These are phyloP conservation scores for Lophotriccus pileatus DNA, from an alignment of 2,797 vertebrate species.

Conservation along the genomic window DNA sequence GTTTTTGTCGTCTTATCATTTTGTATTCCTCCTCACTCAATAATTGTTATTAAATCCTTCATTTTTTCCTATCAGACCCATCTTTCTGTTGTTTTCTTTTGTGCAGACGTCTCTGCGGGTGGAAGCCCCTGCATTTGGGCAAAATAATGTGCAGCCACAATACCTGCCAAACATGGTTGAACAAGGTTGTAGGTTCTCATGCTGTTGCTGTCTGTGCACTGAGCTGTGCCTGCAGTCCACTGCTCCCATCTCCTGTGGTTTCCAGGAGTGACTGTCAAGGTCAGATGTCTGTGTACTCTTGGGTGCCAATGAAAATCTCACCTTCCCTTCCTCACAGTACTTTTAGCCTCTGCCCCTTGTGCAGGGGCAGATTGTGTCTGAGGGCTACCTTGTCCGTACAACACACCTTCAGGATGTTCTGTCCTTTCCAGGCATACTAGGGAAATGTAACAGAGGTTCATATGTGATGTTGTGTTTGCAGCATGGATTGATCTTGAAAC, in stretches of 20 bases:
- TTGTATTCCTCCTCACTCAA: not conserved
- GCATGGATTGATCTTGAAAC: not conserved
- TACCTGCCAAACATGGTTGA: not conserved
- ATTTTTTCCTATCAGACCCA: not conserved
- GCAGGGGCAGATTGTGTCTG: not conserved
- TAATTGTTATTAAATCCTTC: not conserved
- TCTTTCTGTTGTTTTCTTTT: not conserved
- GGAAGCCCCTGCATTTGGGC: not conserved
- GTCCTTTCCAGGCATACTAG: not conserved
- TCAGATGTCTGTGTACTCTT: not conserved
- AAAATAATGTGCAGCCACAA: not conserved
- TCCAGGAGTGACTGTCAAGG: not conserved
- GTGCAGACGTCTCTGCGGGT: not conserved
- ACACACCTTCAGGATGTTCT: rapidly evolving
- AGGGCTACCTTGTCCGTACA: not conserved
- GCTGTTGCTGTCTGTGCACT: not conserved
- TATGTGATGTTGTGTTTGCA: not conserved
- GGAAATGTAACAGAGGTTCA: not conserved
- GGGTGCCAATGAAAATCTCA: not conserved
- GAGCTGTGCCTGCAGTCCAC: not conserved
- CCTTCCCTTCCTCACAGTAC: not conserved
- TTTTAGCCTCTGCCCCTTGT: not conserved
- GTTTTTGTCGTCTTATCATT: not conserved
- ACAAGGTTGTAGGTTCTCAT: not conserved
- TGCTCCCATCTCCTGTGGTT: not conserved